Evolutionary conservation across 2,113 vertebrate genomes (phyloP), one percentile per base, ranked within the genome.

Genomic region (Eupsittula cactorum): DNA sequence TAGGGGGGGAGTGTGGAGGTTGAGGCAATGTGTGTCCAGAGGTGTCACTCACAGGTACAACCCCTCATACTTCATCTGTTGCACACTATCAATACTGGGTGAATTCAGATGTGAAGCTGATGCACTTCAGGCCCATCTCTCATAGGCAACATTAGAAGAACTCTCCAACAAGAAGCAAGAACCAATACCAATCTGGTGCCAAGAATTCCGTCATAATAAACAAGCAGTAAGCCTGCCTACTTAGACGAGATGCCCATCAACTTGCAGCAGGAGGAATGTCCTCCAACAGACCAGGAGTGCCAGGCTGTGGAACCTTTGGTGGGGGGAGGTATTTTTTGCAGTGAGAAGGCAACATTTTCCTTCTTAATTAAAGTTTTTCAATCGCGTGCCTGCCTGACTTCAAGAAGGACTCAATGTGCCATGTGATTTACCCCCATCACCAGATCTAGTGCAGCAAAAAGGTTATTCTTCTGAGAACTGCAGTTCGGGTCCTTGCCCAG

Each of bases 71-170:
- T 27, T 41, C 37, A 23, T 12, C 74, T 17, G 13, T 21, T 50
- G 50, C 41, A 46, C 0, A 2, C 44, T 59, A 3, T 16, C 11
- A 9, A 8, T 15, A 11, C 13, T 6, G 28, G 25, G 5, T 29
- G 16, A 83, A 37, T 67, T 62, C 6, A 39, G 10, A 10, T 17
- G 37, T 37, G 68, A 46, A 60, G 19, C 10, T n/a, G 39, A 11
- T 41, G 25, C 25, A 1, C 33, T 46, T 69, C 44, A 29, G 35
- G 39, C 24, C 44, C 18, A 5, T 27, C 44, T 52, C n/a, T 52
- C 18, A 25, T 4, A 28, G 59, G 7, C 31, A 55, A 16, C 28
- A 10, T 39, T 3, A 37, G 29, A 25, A 53, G 35, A 68, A 8
- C 35, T 62, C 28, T 79, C 73, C 74, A 91, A 8, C 5, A 74